A percentile compares a stretch with the other conserved stretches of the same genome.
phyloP scores from a whole-genome alignment of 2,113 vertebrate species.

The Anthoscopus minutus region DNA sequence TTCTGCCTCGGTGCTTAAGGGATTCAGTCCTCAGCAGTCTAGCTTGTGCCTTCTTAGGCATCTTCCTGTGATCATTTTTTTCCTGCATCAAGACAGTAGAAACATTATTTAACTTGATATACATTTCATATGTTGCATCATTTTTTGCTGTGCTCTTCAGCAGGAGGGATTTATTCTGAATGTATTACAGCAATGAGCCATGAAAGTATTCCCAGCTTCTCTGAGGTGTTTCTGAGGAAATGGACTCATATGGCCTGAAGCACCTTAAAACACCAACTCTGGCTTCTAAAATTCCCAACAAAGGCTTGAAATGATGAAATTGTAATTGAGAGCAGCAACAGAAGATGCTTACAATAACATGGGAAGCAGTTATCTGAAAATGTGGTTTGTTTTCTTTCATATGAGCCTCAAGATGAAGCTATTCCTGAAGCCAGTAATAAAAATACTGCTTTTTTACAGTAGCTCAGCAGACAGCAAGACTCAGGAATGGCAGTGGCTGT shows the following conservation, averaged over 20 bases:
- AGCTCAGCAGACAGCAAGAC: not conserved
- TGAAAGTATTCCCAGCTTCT: constrained; percentile 1
- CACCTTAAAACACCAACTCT: not conserved
- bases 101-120: constrained; percentile 15
- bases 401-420: not conserved
- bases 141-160: not conserved
- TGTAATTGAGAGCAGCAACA: not conserved
- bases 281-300: not conserved
- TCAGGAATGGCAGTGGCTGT: not conserved
- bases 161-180: not conserved
- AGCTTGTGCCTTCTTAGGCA: not conserved
- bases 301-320: not conserved
- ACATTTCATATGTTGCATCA: not conserved
- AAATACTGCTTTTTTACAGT: not conserved
- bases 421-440: not conserved
- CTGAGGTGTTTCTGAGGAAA: constrained; percentile 5
- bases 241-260: not conserved
- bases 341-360: not conserved
- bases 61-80: not conserved
- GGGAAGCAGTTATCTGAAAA: not conserved
- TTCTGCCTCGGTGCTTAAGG: not conserved
- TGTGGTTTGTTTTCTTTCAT: not conserved
- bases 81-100: not conserved
- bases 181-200: not conserved
- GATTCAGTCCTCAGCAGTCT: not conserved